Base-by-base conservation (phyloP, 2,888 invertebrate species). In the Tryphoninae sp. region DNA sequence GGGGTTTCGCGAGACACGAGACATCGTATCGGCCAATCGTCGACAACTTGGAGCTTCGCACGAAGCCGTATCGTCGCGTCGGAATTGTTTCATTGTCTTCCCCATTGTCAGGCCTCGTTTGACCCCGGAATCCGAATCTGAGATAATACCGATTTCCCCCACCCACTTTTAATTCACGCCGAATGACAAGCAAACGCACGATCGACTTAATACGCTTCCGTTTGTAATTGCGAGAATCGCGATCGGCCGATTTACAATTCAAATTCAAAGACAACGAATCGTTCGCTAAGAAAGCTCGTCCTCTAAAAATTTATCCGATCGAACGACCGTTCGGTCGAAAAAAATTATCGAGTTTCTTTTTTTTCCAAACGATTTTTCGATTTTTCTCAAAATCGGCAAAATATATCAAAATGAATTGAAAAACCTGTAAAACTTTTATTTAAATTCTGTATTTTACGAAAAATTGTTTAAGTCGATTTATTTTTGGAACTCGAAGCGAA, bases 121-220 rank as follows among this genome's bases (percentile, higher is more conserved):
- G 80, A 82, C 73, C 80, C 82, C 80, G 82, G 73, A 82, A 77
- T 77, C 69, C 80, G 72, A 77, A 77, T 51, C 19, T 62, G 33
- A 7, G 6, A 49, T 65, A 62, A 67, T 45, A 79, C 75, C 75
- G 65, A 67, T 11, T 55, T 42, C 64, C 64, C 22, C 61, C 53
- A 11, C 59, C 55, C 42, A 19, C 9, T 62, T 49, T 22, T 58
- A 4, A 22, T n/a, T 55, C 6, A 22, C 16, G 33, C 33, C 33
- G 55, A 19, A 6, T 19, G 55, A 55, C 55, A 22, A 55, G 2
- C 55, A 1, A 55, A 55, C 7, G 19, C 16, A 55, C 55, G 55
- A 8, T 55, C 33, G 33, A 33, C 6, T 33, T 33, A 33, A 19
- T 55, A 55, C 19, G 51, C 71, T 76, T 58, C 19, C 16, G 26